These are phyloP conservation scores for Gisinianus flammeolus DNA, from an alignment of 2,888 invertebrate genomes.

Conservation along the genomic window DNA sequence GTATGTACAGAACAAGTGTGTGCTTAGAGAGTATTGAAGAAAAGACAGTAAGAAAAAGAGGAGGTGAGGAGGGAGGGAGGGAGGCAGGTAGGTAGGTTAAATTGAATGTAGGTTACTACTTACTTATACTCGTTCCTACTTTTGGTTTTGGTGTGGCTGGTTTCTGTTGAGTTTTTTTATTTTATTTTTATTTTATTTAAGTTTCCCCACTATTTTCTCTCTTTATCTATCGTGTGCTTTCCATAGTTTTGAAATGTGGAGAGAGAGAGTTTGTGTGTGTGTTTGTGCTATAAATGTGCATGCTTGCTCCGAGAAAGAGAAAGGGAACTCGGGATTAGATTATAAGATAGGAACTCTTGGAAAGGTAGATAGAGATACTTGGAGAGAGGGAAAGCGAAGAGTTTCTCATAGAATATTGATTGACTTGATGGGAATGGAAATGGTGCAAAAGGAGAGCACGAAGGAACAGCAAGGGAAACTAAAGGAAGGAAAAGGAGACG, in stretches of 20 bases:
- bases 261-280: too few relatives aligned
- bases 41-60: background rate
- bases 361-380: background rate
- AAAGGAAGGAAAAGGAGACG: background rate
- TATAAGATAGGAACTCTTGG: background rate
- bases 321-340: background rate
- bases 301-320: too few relatives aligned
- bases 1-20: background rate
- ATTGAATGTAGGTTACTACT: constrained; percentile 28
- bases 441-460: constrained; percentile 29
- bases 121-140: background rate
- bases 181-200: background rate
- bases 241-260: background rate
- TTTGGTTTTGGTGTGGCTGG: background rate
- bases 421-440: constrained; percentile 19
- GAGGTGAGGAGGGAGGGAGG: background rate
- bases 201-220: background rate
- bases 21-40: background rate
- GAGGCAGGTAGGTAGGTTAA: constrained; percentile 24
- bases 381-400: constrained; percentile 24
- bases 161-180: background rate
- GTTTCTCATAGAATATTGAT: constrained; percentile 45
- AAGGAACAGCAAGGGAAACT: background rate
- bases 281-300: too few relatives aligned
- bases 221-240: background rate